These are phyloP conservation scores for Drosophila arizonae DNA, from an alignment of 1,140 invertebrate species.

Conservation along the genomic window DNA sequence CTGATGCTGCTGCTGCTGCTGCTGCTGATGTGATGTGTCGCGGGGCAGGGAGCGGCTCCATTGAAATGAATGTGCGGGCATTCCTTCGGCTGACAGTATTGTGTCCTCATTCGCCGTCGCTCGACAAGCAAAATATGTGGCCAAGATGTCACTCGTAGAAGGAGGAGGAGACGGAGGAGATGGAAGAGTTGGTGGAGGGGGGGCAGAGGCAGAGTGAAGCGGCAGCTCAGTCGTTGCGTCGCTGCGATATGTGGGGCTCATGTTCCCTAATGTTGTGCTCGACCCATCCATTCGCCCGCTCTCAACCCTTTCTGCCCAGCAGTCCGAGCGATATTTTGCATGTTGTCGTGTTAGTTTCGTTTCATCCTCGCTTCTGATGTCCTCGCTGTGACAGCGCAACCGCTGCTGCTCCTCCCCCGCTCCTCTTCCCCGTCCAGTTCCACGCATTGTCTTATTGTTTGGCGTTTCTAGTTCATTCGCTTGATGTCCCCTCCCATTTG, in stretches of 20 bases:
- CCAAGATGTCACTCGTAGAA: constrained; percentile 68
- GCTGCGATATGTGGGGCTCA: constrained; percentile 51
- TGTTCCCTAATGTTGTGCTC: constrained; percentile 43
- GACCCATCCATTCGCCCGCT: background rate
- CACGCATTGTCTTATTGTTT: constrained; percentile 63
- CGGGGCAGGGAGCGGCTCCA: background rate
- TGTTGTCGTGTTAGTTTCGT: constrained; percentile 57
- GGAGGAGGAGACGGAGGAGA: background rate
- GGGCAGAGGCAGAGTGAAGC: constrained; percentile 12
- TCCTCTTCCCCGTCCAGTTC: background rate
- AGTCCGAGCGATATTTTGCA: constrained; percentile 67
- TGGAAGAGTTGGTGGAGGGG: background rate
- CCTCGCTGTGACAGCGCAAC: constrained; percentile 67
- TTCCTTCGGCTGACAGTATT: constrained; percentile 77
- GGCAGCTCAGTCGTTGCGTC: background rate
- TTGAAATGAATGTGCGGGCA: constrained; percentile 81
- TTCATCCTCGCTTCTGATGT: constrained; percentile 60
- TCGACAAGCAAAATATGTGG: constrained; percentile 81
- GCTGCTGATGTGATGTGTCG: constrained; percentile 29
- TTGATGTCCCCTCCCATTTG: constrained; percentile 5
- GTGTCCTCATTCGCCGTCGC: constrained; percentile 65
- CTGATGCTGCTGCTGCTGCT: constrained; percentile 4
- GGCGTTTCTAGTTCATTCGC: constrained; percentile 36
- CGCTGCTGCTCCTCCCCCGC: constrained; percentile 27
- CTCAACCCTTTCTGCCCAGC: constrained; percentile 16